phyloP scores from a whole-genome alignment of 1,140 invertebrate genomes.

The Campodea augens region DNA sequence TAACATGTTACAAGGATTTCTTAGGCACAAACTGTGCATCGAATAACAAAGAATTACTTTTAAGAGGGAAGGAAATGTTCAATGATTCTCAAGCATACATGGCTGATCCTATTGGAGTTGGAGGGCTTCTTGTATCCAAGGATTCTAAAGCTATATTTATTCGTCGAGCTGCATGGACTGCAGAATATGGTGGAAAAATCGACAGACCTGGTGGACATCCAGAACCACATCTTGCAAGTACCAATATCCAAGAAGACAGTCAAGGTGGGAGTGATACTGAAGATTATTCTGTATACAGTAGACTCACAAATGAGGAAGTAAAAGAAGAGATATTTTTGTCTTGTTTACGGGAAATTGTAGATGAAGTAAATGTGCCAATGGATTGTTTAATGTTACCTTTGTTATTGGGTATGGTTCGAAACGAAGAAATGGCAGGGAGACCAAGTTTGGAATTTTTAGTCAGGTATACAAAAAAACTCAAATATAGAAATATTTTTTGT shows the following conservation, averaged over 20 bases:
- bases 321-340: no score
- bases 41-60: constrained; percentile 6
- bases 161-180: no score
- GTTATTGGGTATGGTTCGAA: constrained; percentile 21
- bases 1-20: constrained; percentile 17
- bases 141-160: no score
- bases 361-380: constrained; percentile 24
- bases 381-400: constrained; percentile 16
- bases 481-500: no score
- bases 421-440: constrained; percentile 20
- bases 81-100: constrained; percentile 16
- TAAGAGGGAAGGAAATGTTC: constrained; percentile 10
- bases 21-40: constrained; percentile 15
- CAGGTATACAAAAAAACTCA: constrained; percentile 13
- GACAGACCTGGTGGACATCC: no score
- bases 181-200: no score
- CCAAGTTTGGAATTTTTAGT: constrained; percentile 24
- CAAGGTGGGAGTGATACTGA: no score
- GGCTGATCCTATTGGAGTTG: constrained; percentile 25
- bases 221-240: no score
- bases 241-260: no score
- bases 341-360: constrained; percentile 22
- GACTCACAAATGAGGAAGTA: no score
- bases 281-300: no score
- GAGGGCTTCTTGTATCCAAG: no score